Evolutionary conservation across 2,888 invertebrate genomes (phyloP).

Genomic region (Cerceris ruficornis): DNA sequence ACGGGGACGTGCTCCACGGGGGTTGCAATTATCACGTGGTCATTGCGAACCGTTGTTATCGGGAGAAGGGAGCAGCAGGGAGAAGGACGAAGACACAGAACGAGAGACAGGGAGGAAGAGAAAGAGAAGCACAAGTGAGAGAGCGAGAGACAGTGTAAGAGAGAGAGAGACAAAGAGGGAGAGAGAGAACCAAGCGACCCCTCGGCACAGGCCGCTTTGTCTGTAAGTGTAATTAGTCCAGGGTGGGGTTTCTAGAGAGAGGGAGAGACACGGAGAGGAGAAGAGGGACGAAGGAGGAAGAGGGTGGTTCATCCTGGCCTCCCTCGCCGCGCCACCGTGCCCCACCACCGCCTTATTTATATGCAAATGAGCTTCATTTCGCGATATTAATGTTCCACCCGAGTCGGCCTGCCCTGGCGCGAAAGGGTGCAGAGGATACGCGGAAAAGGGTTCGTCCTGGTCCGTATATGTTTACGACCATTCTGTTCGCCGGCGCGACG

Average conservation of each 20-base stretch:
- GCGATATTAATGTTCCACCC: slow-evolving; percentile 90
- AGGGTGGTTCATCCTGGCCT: slow-evolving; percentile 75
- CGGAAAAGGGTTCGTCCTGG: slow-evolving; percentile 76
- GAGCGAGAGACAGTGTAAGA: slow-evolving; percentile 26
- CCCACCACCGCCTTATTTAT: slow-evolving; percentile 88
- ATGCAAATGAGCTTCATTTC: slow-evolving; percentile 95
- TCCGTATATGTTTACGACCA: slow-evolving; percentile 77
- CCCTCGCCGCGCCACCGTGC: slow-evolving; percentile 68
- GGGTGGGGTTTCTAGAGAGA: slow-evolving; percentile 74
- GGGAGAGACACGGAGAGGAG: slow-evolving; percentile 36
- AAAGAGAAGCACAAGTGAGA: slow-evolving; percentile 28
- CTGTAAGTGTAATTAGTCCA: slow-evolving; percentile 82
- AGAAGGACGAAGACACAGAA: slow-evolving; percentile 20
- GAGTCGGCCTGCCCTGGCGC: slow-evolving; percentile 69
- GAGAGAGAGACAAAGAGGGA: slow-evolving; percentile 35
- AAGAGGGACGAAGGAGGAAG: slow-evolving; percentile 51
- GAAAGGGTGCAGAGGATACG: slow-evolving; percentile 71
- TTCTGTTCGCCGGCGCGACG: slow-evolving; percentile 66
- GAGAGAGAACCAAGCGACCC: slow-evolving; percentile 69
- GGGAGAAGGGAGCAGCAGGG: slow-evolving; percentile 57
- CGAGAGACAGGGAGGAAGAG: slow-evolving; percentile 17
- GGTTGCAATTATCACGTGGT: slow-evolving; percentile 80
- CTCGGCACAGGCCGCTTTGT: slow-evolving; percentile 79
- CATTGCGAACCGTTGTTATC: slow-evolving; percentile 80
- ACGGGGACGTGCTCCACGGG: slow-evolving; percentile 70